Conservation (phyloP, 2,888 invertebrate species). For the Drosophila emarginata region DNA sequence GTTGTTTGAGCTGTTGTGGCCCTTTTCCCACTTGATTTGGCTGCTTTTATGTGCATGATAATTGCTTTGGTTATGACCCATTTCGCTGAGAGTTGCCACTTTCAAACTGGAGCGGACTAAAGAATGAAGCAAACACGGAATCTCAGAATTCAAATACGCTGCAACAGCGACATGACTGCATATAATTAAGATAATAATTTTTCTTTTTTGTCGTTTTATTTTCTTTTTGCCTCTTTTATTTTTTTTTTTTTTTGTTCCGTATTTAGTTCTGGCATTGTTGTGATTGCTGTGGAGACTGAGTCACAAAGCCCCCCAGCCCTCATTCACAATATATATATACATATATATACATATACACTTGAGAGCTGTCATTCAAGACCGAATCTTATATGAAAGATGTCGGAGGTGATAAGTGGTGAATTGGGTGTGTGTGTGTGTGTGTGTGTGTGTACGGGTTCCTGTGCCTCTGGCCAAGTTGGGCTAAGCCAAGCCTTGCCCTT, state of each 20-base stretch:
- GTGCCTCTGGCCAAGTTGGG: constrained; percentile 23
- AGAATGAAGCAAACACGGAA: constrained; percentile 8
- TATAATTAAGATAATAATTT: constrained; percentile 66
- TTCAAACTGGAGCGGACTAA: constrained; percentile 64
- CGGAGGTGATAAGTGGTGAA: constrained; percentile 42
- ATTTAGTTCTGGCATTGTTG: constrained; percentile 38
- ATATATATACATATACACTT: constrained; percentile 33
- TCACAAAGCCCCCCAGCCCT: constrained; percentile 35
- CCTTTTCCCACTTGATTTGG: constrained; percentile 58
- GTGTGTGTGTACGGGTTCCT: constrained; percentile 16
- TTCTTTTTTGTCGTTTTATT: constrained; percentile 18
- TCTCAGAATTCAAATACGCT: constrained; percentile 16
- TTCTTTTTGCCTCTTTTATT: background rate
- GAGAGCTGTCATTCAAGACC: constrained; percentile 62
- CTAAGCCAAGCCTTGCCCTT: constrained; percentile 44
- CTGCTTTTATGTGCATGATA: constrained; percentile 54
- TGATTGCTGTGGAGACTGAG: constrained; percentile 50
- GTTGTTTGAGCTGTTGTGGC: constrained; percentile 52
- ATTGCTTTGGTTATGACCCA: constrained; percentile 67
- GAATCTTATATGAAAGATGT: constrained; percentile 50
- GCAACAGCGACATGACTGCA: constrained; percentile 35
- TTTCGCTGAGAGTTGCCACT: constrained; percentile 43
- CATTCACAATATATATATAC: constrained; percentile 13
- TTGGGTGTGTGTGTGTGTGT: constrained; percentile 42
- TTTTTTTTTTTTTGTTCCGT: constrained; percentile 45